These are phyloP conservation scores for Hypanus sabinus DNA, from an alignment of 2,113 vertebrate species.

Conservation along the genomic window DNA sequence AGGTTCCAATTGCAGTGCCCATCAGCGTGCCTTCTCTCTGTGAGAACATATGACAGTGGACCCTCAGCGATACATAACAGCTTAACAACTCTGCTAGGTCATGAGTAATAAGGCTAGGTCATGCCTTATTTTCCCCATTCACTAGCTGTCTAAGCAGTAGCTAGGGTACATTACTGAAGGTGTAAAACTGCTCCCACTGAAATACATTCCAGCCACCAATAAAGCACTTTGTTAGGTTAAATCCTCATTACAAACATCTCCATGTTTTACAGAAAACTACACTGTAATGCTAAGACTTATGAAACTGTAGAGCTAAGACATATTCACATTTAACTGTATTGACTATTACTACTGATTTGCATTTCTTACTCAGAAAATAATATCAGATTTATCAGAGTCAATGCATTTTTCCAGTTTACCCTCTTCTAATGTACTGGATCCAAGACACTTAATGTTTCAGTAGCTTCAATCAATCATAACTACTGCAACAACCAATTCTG, in stretches of 20 bases:
- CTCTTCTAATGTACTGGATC: not conserved
- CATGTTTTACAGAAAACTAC: not conserved
- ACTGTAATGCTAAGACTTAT: too few species aligned
- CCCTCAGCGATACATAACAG: not conserved
- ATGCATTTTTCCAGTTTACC: not conserved
- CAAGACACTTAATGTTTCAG: not conserved
- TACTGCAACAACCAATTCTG: not conserved
- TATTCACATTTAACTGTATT: not conserved
- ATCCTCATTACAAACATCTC: not conserved
- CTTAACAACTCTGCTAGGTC: not conserved
- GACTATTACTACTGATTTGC: not conserved
- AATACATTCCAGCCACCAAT: too few species aligned
- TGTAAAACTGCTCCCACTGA: too few species aligned
- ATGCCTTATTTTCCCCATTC: not conserved
- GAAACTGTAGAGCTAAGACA: too few species aligned
- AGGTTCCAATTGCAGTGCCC: constrained; percentile 96
- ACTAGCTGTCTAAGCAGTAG: not conserved
- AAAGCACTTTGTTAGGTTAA: too few species aligned
- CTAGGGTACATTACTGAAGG: not conserved
- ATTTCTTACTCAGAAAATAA: not conserved
- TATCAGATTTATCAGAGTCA: not conserved
- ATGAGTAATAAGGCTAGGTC: not conserved
- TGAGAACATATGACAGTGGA: constrained; percentile 36
- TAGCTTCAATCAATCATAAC: not conserved
- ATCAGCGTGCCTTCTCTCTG: constrained; percentile 96